These are phyloP conservation scores for Napeogenes inachia DNA, from an alignment of 2,888 invertebrate species.

Conservation along the genomic window DNA sequence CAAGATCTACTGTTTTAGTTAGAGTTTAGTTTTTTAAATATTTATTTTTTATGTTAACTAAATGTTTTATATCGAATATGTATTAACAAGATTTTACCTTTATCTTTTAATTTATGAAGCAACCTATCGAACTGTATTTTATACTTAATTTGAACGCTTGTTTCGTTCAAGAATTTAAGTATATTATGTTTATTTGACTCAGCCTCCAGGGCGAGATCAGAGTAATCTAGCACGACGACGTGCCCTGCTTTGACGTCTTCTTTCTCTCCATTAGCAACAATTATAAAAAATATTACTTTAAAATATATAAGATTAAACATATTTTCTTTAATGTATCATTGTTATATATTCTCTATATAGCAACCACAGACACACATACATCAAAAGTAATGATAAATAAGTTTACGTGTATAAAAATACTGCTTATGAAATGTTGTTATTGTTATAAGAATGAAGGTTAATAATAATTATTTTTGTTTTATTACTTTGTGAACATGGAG, in stretches of 20 bases:
- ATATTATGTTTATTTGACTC: constrained; percentile 57
- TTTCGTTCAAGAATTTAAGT: constrained; percentile 53
- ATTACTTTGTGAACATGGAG: no score
- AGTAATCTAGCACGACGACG: constrained; percentile 52
- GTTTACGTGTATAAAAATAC: no score
- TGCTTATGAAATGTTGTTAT: no score
- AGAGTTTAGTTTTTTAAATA: no score
- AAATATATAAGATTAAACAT: no score
- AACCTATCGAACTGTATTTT: constrained; percentile 50
- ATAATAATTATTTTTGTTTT: no score
- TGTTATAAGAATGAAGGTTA: no score
- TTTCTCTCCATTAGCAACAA: constrained; percentile 8
- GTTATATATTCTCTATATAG: no score
- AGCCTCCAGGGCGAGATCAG: constrained; percentile 52
- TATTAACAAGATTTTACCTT: constrained; percentile 21
- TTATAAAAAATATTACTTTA: not conserved
- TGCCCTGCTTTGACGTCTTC: constrained; percentile 1
- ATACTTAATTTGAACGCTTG: constrained; percentile 49
- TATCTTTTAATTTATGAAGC: constrained; percentile 50
- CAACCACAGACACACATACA: no score
- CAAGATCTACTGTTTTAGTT: no score
- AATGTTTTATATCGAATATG: not conserved
- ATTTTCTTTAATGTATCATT: no score
- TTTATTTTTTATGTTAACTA: not conserved
- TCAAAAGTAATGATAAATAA: no score